Evolutionary conservation across 2,888 invertebrate species (phyloP).

Genomic region (Linyphia triangularis): DNA sequence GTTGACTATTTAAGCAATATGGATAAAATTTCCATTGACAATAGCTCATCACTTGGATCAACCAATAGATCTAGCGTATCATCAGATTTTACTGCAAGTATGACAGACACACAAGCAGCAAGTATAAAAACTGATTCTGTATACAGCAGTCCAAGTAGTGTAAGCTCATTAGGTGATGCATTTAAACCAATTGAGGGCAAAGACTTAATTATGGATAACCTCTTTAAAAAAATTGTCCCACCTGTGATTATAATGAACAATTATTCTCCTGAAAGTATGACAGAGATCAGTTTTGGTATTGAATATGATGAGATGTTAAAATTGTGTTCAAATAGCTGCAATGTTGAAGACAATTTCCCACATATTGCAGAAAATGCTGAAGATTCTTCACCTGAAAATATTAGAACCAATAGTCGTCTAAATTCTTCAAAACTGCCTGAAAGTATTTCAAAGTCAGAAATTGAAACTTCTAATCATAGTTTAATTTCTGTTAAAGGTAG

Average conservation of each 20-base stretch:
- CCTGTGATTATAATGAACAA: conserved; percentile 60
- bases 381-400: conserved; percentile 17
- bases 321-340: conserved; percentile 45
- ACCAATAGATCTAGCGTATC: conserved; percentile 37
- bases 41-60: conserved; percentile 19
- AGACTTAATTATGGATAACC: conserved; percentile 17
- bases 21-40: conserved; percentile 40
- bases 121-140: conserved; percentile 60
- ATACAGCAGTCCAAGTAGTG: conserved; percentile 66
- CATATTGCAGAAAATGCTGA: conserved; percentile 11
- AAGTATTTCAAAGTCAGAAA: neutral
- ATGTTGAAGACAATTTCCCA: neutral
- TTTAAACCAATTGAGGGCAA: conserved; percentile 53
- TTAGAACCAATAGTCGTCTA: neutral
- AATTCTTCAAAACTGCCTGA: conserved; percentile 20
- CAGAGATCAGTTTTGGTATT: conserved; percentile 67
- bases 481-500: conserved; percentile 33
- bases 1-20: conserved; percentile 48
- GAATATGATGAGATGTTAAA: conserved; percentile 66
- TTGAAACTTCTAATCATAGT: neutral
- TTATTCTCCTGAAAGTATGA: conserved; percentile 28
- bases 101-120: conserved; percentile 29
- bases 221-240: conserved; percentile 55
- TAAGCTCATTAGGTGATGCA: conserved; percentile 63
- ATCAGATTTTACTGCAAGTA: conserved; percentile 45